These are phyloP conservation scores for Tenualosa thibaudeaui DNA, from an alignment of 2,797 vertebrate species.

Conservation along the genomic window DNA sequence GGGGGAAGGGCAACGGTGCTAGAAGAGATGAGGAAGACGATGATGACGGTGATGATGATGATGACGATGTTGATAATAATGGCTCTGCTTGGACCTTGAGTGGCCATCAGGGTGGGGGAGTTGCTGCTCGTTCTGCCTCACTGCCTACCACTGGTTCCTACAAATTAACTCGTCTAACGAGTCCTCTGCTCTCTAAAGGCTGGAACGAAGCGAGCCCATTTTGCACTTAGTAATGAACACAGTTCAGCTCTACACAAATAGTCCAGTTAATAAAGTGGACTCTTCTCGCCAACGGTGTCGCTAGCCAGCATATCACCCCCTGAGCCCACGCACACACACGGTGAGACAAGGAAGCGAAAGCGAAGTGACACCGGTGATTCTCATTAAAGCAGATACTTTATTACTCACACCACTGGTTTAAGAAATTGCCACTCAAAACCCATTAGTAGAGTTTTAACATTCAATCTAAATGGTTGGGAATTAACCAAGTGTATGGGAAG, in stretches of 20 bases:
- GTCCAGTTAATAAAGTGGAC: slow-evolving; percentile 71
- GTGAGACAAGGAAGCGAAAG: background rate
- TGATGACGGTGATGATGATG: background rate
- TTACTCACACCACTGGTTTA: slow-evolving; percentile 68
- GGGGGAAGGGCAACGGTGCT: background rate
- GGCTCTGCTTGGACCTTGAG: background rate
- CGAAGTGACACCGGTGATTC: slow-evolving; percentile 49
- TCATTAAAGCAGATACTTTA: slow-evolving; percentile 53
- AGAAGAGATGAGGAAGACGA: background rate
- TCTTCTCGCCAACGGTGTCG: slow-evolving; percentile 51
- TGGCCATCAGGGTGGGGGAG: slow-evolving; percentile 50
- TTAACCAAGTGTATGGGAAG: slow-evolving; percentile 56
- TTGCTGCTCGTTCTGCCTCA: slow-evolving; percentile 64
- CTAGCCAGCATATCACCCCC: slow-evolving; percentile 51
- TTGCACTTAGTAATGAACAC: slow-evolving; percentile 69
- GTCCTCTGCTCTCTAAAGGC: slow-evolving; percentile 65
- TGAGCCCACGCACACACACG: slow-evolving; percentile 44
- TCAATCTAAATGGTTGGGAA: slow-evolving; percentile 67
- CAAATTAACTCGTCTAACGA: slow-evolving; percentile 76
- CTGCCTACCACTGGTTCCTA: slow-evolving; percentile 54
- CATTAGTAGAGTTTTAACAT: slow-evolving; percentile 62
- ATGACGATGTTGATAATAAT: background rate
- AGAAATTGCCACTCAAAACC: slow-evolving; percentile 67
- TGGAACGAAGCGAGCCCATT: slow-evolving; percentile 70
- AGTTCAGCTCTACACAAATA: slow-evolving; percentile 73